Base-by-base conservation (phyloP, 2,888 invertebrate genomes). In the Caenorhabditis sp. region DNA sequence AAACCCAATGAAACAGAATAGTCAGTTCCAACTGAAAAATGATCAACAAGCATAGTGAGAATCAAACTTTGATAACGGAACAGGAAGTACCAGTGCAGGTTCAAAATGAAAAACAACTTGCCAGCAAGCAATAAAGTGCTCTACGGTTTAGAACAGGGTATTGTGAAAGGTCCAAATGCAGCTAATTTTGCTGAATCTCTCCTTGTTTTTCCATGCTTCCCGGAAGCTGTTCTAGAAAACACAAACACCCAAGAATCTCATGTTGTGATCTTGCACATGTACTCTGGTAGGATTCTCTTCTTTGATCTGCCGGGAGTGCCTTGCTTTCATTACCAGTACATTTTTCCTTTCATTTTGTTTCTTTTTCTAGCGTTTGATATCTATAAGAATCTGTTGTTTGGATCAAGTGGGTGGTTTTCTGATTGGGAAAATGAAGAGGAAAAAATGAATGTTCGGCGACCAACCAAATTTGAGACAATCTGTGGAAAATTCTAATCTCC, bases 361-460 rank as follows among this genome's bases (percentile, higher is more conserved):
- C n/a, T n/a, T n/a, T n/a, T n/a, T n/a, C n/a, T n/a, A n/a, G n/a
- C n/a, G n/a, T n/a, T n/a, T n/a, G n/a, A n/a, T n/a, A n/a, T n/a
- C n/a, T n/a, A n/a, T n/a, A n/a, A n/a, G n/a, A n/a, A n/a, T n/a
- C n/a, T n/a, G n/a, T n/a, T n/a, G n/a, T n/a, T n/a, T n/a, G n/a
- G n/a, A n/a, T n/a, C n/a, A n/a, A n/a, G 47, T n/a, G 35, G 56
- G 56, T 28, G 56, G 56, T 9, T 32, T n/a, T 6, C 18, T 58
- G n/a, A n/a, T n/a, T n/a, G n/a, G n/a, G n/a, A n/a, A n/a, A n/a
- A n/a, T 20, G 11, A 62, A 13, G 11, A 11, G 51, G 62, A 37
- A 28, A 62, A 9, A 32, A 6, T 9, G 47, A 47, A 47, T 72
- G 72, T 58, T 72, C 72, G 37, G 56, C 58, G 72, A 72, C 50